A percentile compares a stretch with the other conserved stretches of the same genome.
phyloP scores from a whole-genome alignment of 1,140 invertebrate genomes.

The Microplitis demolitor region DNA sequence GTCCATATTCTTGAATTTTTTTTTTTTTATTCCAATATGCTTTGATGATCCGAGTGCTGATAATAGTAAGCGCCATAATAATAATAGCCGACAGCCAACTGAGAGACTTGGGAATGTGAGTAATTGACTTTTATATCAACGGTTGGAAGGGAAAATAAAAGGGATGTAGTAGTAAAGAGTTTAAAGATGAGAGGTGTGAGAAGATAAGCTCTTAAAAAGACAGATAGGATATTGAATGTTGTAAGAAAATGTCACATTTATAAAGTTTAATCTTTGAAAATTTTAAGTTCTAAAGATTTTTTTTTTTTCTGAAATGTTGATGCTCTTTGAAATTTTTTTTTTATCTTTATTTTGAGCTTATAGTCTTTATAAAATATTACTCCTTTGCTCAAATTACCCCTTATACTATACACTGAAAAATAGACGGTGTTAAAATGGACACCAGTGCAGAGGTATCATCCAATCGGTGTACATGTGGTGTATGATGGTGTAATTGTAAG shows the following conservation, averaged over 20 bases:
- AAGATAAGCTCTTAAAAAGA: slow-evolving; percentile 14
- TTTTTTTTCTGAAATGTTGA: background rate
- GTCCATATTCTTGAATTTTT: background rate
- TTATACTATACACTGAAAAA: no score
- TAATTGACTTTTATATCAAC: slow-evolving; percentile 17
- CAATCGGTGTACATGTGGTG: no score
- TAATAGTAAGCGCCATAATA: background rate
- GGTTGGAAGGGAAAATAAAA: background rate
- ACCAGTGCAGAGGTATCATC: no score
- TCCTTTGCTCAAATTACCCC: no score
- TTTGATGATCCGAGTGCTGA: background rate
- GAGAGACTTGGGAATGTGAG: slow-evolving; percentile 2
- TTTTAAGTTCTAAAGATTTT: background rate
- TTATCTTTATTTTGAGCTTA: background rate
- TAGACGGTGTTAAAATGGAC: no score
- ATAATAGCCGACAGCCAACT: background rate
- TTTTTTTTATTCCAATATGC: background rate
- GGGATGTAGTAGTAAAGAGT: background rate
- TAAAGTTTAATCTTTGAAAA: background rate
- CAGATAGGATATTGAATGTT: slow-evolving; percentile 3
- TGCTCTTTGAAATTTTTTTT: no score
- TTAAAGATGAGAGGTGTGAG: background rate
- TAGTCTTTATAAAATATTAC: no score
- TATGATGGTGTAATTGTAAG: no score
- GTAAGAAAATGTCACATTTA: background rate